phyloP scores from a whole-genome alignment of 1,140 invertebrate species.

The Maniola jurtina region DNA sequence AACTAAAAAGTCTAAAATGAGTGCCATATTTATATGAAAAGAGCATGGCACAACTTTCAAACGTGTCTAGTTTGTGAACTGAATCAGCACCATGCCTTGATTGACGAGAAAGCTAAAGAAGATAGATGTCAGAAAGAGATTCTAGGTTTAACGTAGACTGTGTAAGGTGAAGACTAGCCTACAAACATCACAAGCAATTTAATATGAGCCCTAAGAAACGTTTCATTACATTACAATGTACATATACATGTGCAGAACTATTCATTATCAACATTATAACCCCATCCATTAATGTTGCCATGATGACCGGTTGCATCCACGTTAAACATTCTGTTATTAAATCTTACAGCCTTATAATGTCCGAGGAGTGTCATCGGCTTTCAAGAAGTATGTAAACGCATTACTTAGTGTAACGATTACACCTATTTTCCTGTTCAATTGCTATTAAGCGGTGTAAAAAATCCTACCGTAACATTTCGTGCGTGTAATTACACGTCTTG shows the following conservation, averaged over 20 bases:
- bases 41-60: too few species aligned
- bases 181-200: neutral
- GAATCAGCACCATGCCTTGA: too few species aligned
- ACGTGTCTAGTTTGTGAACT: too few species aligned
- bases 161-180: neutral
- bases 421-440: constrained; percentile 47
- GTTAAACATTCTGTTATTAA: constrained; percentile 44
- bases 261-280: constrained; percentile 17
- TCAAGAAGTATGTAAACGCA: constrained; percentile 49
- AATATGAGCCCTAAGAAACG: constrained; percentile 1
- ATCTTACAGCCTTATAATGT: constrained; percentile 36
- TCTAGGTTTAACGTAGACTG: too few species aligned
- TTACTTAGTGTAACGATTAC: constrained; percentile 49
- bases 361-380: constrained; percentile 50
- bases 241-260: neutral
- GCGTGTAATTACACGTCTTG: constrained; percentile 52
- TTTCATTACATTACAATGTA: constrained; percentile 6
- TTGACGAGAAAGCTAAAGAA: too few species aligned
- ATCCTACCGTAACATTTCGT: constrained; percentile 40
- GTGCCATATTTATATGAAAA: too few species aligned
- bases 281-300: constrained; percentile 11
- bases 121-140: too few species aligned
- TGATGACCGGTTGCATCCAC: constrained; percentile 13
- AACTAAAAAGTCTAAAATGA: too few species aligned
- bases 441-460: constrained; percentile 52